A percentile compares a stretch with the other conserved stretches of the same genome.
These are phyloP conservation scores for Drosophila bocqueti DNA, from an alignment of 1,140 invertebrate species.

Conservation along the genomic window DNA sequence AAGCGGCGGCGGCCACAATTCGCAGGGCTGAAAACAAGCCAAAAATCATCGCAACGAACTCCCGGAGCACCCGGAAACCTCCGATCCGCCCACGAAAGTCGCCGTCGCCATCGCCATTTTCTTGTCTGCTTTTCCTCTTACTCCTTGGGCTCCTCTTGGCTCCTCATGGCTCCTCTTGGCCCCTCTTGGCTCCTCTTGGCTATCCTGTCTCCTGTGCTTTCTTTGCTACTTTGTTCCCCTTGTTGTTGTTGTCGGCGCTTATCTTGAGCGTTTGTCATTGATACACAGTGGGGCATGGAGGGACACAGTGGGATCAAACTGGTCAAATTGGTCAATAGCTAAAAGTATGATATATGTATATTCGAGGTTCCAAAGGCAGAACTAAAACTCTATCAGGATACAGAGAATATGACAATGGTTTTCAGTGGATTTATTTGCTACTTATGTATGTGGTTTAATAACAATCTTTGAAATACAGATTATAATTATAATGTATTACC, in stretches of 20 bases:
- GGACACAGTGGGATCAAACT: not conserved
- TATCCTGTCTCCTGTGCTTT: constrained; percentile 29
- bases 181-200: not conserved
- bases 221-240: constrained; percentile 26
- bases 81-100: constrained; percentile 10
- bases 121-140: constrained; percentile 8
- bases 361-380: too few relatives aligned
- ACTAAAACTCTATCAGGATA: too few relatives aligned
- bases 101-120: constrained; percentile 17
- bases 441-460: too few relatives aligned
- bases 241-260: constrained; percentile 40
- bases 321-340: not conserved
- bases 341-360: not conserved
- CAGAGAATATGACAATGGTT: too few relatives aligned
- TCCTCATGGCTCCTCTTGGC: too few relatives aligned
- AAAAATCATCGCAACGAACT: constrained; percentile 29
- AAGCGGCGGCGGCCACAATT: constrained; percentile 43
- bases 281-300: constrained; percentile 20
- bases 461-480: too few relatives aligned
- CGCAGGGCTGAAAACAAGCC: constrained; percentile 54
- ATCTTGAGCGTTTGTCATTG: constrained; percentile 40
- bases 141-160: not conserved
- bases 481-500: too few relatives aligned
- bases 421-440: too few relatives aligned
- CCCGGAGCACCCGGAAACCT: not conserved